Conservation (phyloP, 2,113 vertebrate genomes). For the Dolichallabes microphthalmus region DNA sequence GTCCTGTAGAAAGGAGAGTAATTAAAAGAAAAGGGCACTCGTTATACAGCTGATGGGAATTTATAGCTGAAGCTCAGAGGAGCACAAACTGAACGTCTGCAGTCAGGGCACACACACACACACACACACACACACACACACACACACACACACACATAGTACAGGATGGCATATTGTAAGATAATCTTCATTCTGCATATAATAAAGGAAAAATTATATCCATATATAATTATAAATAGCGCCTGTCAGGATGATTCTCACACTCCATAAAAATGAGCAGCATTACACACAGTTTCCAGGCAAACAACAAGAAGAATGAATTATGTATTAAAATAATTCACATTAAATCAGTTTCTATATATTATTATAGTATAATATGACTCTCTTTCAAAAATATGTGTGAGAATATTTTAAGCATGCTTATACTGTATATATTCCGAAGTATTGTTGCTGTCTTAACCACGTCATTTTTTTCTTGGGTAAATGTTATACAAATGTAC, state of each 20-base stretch:
- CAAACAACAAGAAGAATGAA: neutral
- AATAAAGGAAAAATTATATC: too few relatives aligned
- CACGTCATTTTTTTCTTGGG: neutral
- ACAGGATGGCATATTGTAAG: neutral
- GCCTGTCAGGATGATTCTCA: neutral
- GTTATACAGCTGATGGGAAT: slow-evolving; percentile 71
- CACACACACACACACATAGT: slow-evolving; percentile 19
- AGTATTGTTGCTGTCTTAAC: neutral
- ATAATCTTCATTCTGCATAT: neutral
- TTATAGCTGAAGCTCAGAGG: slow-evolving; percentile 59
- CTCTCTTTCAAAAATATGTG: neutral
- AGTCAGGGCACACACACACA: slow-evolving; percentile 11
- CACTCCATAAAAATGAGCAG: neutral
- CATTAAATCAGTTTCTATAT: neutral
- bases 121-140: slow-evolving; percentile 22
- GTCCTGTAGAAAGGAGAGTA: slow-evolving; percentile 72
- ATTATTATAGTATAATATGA: too few relatives aligned
- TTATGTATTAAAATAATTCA: neutral
- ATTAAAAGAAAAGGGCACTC: slow-evolving; percentile 75
- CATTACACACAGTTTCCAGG: too few relatives aligned
- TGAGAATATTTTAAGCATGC: neutral
- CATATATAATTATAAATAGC: too few relatives aligned
- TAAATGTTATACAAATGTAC: neutral
- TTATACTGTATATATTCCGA: neutral
- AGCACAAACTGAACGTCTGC: neutral